Base-by-base conservation (phyloP, 2,113 vertebrate species). In the Clinocottus analis region DNA sequence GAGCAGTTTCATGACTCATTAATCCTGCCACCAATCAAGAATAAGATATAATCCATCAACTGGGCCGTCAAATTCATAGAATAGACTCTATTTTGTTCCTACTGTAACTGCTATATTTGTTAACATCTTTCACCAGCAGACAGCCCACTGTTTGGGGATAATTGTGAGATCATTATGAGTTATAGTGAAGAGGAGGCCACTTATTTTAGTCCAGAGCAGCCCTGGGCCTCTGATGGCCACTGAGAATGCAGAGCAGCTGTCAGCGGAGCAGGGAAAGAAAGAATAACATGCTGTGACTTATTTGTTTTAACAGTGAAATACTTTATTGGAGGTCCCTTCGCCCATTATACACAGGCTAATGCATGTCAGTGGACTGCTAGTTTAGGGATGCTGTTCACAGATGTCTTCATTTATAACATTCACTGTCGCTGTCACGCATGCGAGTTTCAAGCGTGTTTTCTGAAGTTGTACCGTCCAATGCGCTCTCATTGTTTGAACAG, bases 221-320 rank as follows among this genome's bases (percentile, higher is more conserved):
- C 17, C 65, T 14, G 55, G 83, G 66, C 51, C 58, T 87, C 83
- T 70, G 85, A 85, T 75, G 80, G 80, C 74, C 56, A 25, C 74
- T 85, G 80, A 90, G 82, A 87, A 75, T 84, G 80, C 49, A 56
- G 56, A 80, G 84, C 91, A 92, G 89, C 90, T 92, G 90, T 90
- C 68, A 82, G 79, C 63, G 45, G 53, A 69, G 47, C 65, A 58
- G 77, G 76, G 85, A 93, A 79, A 90, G 80, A 87, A 83, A 88
- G 60, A 89, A 91, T 79, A 91, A 93, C 78, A 91, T 53, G 82
- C 80, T 79, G 72, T 79, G 85, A 92, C 79, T 85, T 88, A 88
- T 91, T 92, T 91, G 87, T 79, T 85, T 89, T 71, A 87, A 78
- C 72, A 75, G 78, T 80, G 85, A 91, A 88, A 90, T 91, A 75